Base-by-base conservation (phyloP, 2,888 invertebrate species). In the Congeria kusceri region DNA sequence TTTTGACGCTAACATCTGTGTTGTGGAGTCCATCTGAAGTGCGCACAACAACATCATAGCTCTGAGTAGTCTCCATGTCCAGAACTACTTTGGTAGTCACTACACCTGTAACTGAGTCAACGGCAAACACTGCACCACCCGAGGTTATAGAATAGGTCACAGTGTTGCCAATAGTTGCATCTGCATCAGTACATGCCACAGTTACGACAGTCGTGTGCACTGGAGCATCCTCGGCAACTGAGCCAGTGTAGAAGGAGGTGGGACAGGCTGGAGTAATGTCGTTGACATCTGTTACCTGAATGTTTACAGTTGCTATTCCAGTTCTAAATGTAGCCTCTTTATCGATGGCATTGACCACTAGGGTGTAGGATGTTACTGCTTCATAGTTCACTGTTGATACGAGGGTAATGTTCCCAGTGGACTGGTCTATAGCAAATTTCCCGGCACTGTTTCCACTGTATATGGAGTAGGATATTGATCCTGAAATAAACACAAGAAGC, bases 1-100 rank as follows among this genome's bases (percentile, higher is more conserved):
- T 80, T 0, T 84, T 86, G 18, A 90, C 87, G 80, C 97, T 95
- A 32, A 98, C 97, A 94, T 98, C 98, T 93, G 98, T 96, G 94
- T 98, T 98, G 66, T 98, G 97, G 0, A 97, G 97, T 3, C 85
- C 86, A 65, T 90, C 90, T 0, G 83, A 75, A 0, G 84, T 89
- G 28, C 74, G 75, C 13, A 89, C 83, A 1, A 75, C 71, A 7
- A 91, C 62, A 27, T 77, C 70, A 75, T 87, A 87, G 18, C 65
- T 71, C 7, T 77, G 47, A 0, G 49, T 67, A 0, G 84, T 81
- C 49, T 91, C 90, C 29, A 85, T 88, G 66, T 91, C 88, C 49
- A 91, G 65, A 7, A 77, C 23, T 11, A 62, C 61, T n/a, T 64
- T 66, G 20, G 87, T 77, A 27, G 72, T 77, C 18, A 89, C 74